phyloP scores from a whole-genome alignment of 2,113 vertebrate genomes.

The Tichodroma muraria region DNA sequence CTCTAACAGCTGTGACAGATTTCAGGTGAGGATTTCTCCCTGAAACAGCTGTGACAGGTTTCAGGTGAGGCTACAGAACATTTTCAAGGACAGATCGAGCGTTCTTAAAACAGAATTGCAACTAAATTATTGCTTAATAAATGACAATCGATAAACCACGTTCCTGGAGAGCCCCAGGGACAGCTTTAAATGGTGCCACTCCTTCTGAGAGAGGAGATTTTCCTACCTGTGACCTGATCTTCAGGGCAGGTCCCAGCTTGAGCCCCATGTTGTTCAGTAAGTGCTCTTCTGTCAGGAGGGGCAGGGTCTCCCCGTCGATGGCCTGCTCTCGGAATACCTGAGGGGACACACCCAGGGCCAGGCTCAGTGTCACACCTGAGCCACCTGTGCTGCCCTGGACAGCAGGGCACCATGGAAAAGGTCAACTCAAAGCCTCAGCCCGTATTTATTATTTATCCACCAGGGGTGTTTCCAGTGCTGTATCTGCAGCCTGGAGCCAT shows the following conservation, averaged over 20 bases:
- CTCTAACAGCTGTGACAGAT: not conserved
- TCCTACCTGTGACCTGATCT: constrained; percentile 94
- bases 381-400: rapidly evolving
- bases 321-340: constrained; percentile 97
- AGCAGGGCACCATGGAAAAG: too few species aligned
- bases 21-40: not conserved
- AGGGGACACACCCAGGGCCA: not conserved
- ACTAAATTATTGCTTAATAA: not conserved
- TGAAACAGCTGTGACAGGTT: not conserved
- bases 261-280: constrained; percentile 94
- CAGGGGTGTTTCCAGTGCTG: not conserved
- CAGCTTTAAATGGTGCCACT: rapidly evolving
- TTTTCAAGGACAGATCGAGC: not conserved
- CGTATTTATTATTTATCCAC: rapidly evolving
- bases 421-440: rapidly evolving
- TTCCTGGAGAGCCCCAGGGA: not conserved
- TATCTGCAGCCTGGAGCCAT: not conserved
- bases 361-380: rapidly evolving
- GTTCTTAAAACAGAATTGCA: not conserved
- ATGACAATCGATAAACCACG: rapidly evolving
- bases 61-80: rapidly evolving
- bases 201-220: rapidly evolving
- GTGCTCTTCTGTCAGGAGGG: constrained; percentile 94
- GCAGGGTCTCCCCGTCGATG: constrained; percentile 94
- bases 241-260: constrained; percentile 93